phyloP scores from a whole-genome alignment of 1,140 invertebrate species.

The Argopecten irradians region DNA sequence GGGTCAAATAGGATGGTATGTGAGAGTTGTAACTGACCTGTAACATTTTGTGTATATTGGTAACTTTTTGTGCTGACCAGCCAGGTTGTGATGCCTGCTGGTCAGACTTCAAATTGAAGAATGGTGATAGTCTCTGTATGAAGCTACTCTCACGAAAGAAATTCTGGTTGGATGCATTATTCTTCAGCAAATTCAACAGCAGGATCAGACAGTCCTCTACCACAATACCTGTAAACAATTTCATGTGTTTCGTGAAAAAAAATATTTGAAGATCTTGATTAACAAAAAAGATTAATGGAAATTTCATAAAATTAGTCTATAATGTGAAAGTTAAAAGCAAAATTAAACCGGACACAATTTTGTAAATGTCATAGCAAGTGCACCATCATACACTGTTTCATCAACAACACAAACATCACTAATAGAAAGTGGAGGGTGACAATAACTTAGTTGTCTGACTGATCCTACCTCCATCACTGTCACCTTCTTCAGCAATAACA shows the following conservation, averaged over 20 bases:
- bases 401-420: too few relatives aligned
- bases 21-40: too few relatives aligned
- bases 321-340: neutral
- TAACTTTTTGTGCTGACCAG: conserved; percentile 96
- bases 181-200: conserved; percentile 94
- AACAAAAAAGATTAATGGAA: too few relatives aligned
- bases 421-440: too few relatives aligned
- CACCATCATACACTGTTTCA: too few relatives aligned
- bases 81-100: conserved; percentile 80
- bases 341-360: too few relatives aligned
- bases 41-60: conserved; percentile 94
- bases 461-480: conserved; percentile 87
- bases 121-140: conserved; percentile 91
- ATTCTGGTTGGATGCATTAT: conserved; percentile 98
- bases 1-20: too few relatives aligned
- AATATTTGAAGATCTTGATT: too few relatives aligned
- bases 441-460: neutral
- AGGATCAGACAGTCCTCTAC: conserved; percentile 98
- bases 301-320: neutral
- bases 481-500: conserved; percentile 93
- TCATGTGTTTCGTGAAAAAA: too few relatives aligned
- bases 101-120: conserved; percentile 85
- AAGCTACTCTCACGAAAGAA: conserved; percentile 98
- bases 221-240: conserved; percentile 88
- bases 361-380: too few relatives aligned